Evolutionary conservation across 2,113 vertebrate species (phyloP).

Genomic region (Marmota flaviventris): DNA sequence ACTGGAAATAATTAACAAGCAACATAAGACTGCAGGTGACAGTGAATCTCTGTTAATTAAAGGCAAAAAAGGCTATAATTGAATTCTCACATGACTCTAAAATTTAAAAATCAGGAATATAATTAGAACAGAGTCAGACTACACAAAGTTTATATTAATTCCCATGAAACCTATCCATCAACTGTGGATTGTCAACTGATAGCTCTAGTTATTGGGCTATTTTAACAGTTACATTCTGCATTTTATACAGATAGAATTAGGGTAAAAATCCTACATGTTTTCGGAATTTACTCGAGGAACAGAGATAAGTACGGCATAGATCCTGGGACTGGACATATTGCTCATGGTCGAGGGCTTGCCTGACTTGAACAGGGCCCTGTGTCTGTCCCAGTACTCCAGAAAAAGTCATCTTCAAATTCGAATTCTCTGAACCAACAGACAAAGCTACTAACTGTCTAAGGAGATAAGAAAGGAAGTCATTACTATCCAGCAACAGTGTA

Average conservation of each 20-base stretch:
- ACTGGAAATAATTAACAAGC: background rate
- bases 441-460: background rate
- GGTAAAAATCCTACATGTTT: too few species aligned
- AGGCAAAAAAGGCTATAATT: background rate
- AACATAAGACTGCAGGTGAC: background rate
- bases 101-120: background rate
- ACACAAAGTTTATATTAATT: background rate
- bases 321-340: too few species aligned
- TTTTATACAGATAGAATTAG: too few species aligned
- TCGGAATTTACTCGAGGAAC: too few species aligned
- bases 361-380: too few species aligned
- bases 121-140: background rate
- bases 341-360: too few species aligned
- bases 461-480: background rate
- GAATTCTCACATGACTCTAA: background rate
- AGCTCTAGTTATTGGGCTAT: too few species aligned
- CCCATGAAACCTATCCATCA: background rate
- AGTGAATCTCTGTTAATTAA: background rate
- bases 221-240: too few species aligned
- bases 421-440: background rate
- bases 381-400: background rate
- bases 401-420: background rate
- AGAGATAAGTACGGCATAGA: too few species aligned
- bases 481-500: background rate
- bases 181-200: background rate